Conservation (phyloP, 2,113 vertebrate species). For the Emberiza fucata region DNA sequence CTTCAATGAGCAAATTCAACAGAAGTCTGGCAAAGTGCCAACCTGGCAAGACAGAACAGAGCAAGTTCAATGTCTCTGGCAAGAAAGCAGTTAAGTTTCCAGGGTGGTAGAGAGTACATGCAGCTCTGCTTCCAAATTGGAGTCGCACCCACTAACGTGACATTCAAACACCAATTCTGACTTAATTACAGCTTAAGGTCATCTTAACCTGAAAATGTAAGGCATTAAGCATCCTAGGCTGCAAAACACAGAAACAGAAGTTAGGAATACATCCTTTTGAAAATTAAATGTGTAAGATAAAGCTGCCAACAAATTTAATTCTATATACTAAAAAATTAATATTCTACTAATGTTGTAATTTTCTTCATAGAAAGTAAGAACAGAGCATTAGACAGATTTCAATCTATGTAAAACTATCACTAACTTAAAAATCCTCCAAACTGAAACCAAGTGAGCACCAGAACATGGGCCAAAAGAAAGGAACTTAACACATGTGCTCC, state of each 20-base stretch:
- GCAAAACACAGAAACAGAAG: background rate
- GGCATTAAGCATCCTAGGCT: background rate
- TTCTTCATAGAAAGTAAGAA: background rate
- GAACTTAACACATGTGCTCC: background rate
- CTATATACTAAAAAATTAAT: background rate
- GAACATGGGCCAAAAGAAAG: background rate
- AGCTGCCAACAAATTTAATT: background rate
- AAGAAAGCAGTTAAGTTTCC: background rate
- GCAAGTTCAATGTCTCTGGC: background rate
- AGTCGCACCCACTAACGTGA: background rate
- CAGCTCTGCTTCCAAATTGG: background rate
- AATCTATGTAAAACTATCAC: background rate
- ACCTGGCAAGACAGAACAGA: background rate
- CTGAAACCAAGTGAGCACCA: background rate
- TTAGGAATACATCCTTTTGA: background rate
- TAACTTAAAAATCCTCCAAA: background rate
- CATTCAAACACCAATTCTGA: background rate
- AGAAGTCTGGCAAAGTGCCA: background rate
- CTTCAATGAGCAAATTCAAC: background rate
- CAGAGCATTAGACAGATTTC: background rate
- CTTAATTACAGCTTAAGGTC: background rate
- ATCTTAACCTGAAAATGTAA: background rate
- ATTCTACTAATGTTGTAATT: background rate
- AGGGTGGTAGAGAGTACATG: background rate
- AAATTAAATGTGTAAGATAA: background rate